Conservation (phyloP, 2,113 vertebrate genomes). For the Sakesphorus luctuosus region DNA sequence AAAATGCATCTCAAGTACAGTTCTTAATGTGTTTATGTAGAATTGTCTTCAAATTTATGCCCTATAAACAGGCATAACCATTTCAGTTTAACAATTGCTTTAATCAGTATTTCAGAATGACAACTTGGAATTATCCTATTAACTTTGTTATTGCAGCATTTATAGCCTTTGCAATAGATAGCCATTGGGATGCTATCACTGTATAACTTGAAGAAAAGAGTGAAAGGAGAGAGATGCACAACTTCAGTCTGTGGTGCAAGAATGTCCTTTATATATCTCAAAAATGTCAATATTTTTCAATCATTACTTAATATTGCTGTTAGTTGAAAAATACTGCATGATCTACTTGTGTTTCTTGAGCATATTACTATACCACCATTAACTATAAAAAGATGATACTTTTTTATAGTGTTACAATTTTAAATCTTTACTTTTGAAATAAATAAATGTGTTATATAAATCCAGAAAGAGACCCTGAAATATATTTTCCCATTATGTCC, state of each 20-base stretch:
- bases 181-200: not conserved
- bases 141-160: slow-evolving; percentile 61
- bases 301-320: not conserved
- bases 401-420: not conserved
- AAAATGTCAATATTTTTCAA: slow-evolving; percentile 19
- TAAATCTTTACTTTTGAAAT: slow-evolving; percentile 15
- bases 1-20: not conserved
- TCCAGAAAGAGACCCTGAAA: not conserved
- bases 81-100: slow-evolving; percentile 64
- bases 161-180: slow-evolving; percentile 38
- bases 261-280: not conserved
- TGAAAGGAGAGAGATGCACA: not conserved
- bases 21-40: slow-evolving; percentile 40
- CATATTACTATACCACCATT: not conserved
- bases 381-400: not conserved
- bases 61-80: slow-evolving; percentile 31
- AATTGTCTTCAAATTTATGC: slow-evolving; percentile 46
- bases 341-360: not conserved
- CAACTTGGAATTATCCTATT: slow-evolving; percentile 64
- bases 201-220: not conserved
- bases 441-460: not conserved
- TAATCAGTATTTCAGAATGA: slow-evolving; percentile 71
- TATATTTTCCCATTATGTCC: not conserved
- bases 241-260: not conserved
- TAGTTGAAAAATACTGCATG: not conserved